phyloP scores from a whole-genome alignment of 2,797 vertebrate genomes.

The Crocodylus rhombifer region DNA sequence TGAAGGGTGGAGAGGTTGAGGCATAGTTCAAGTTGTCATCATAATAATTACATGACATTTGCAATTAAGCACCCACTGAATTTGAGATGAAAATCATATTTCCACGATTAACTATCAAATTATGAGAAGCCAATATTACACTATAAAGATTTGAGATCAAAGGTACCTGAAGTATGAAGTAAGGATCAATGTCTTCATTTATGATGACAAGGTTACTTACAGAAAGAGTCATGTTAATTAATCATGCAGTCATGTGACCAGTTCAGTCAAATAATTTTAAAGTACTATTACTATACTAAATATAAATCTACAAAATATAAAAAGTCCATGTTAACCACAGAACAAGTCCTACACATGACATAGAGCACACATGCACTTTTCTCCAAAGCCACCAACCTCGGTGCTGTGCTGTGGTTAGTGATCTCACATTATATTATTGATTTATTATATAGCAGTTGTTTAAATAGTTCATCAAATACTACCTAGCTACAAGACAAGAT shows the following conservation, averaged over 20 bases:
- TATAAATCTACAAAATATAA: conserved; percentile 9
- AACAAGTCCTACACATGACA: not conserved
- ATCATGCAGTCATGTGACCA: not conserved
- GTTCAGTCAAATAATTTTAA: not conserved
- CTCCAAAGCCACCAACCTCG: not conserved
- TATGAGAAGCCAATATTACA: not conserved
- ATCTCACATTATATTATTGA: conserved; percentile 4
- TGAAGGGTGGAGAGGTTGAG: not conserved
- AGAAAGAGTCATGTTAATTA: conserved; percentile 12
- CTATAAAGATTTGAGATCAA: not conserved
- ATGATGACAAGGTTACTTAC: not conserved
- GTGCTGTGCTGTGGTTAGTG: not conserved
- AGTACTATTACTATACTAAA: not conserved
- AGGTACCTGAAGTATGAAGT: not conserved
- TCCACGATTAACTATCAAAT: not conserved
- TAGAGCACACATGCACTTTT: not conserved
- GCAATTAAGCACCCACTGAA: conserved; percentile 1
- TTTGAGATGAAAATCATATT: not conserved
- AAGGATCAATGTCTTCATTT: not conserved
- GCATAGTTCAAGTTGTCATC: conserved; percentile 24
- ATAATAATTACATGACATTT: not conserved
- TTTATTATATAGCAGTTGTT: not conserved
- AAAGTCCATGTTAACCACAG: not conserved
- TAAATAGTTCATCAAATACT: not conserved
- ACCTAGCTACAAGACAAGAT: not conserved